A percentile compares a stretch with the other conserved stretches of the same genome.
These are phyloP conservation scores for Hipposideros larvatus DNA, from an alignment of 2,797 vertebrate species.

Conservation along the genomic window DNA sequence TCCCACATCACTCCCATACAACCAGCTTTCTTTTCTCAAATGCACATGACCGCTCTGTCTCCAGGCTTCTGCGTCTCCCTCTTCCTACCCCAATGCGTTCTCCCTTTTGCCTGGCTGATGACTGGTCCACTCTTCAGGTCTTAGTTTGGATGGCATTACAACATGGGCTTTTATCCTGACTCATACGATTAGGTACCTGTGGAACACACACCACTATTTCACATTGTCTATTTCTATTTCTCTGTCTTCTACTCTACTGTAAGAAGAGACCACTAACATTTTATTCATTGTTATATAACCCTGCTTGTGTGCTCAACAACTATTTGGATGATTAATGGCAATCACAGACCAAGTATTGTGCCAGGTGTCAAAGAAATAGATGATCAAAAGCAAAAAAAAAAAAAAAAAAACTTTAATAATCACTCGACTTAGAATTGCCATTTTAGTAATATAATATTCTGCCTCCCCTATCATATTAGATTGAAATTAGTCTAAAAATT, in stretches of 20 bases:
- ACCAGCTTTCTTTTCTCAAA: background rate
- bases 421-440: background rate
- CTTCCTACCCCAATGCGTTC: background rate
- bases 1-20: background rate
- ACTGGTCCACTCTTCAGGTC: background rate
- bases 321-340: background rate
- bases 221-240: background rate
- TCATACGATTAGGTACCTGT: background rate
- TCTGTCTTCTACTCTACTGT: background rate
- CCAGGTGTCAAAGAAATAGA: background rate
- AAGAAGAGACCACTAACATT: background rate
- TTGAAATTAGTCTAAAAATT: conserved; percentile 21
- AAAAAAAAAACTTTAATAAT: background rate
- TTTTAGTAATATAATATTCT: background rate
- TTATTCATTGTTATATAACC: background rate
- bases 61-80: background rate
- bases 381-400: background rate
- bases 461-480: background rate
- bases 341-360: background rate
- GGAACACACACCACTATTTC: background rate
- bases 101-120: background rate
- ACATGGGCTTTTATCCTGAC: background rate
- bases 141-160: background rate
- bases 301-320: background rate
- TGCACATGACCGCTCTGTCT: background rate